Evolutionary conservation across 35 echinoderm and acorn worm species (phyloP), one percentile per base, ranked within the genome.

Genomic region (Patiria miniata): DNA sequence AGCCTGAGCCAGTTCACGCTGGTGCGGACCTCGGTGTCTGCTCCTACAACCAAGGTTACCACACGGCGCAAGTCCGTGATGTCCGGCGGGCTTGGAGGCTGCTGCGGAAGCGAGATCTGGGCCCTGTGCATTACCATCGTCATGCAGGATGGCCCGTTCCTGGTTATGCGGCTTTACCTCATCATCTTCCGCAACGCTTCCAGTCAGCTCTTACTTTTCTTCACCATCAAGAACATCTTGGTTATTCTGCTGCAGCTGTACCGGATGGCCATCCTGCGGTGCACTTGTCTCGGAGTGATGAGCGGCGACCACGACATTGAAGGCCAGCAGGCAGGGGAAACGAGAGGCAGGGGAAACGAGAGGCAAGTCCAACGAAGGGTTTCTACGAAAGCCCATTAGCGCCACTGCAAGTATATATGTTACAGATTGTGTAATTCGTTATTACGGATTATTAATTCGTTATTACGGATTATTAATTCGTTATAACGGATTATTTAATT

Each of bases 1-100:
- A 94, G 93, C 40, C 39, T 94, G 69, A 39, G 89, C 14, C 93
- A 94, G 54, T 94, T 94, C 59, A 94, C 93, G 2, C 61, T 94
- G 23, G 87, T 87, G 7, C 61, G 87, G 58, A 93, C 91, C 5
- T 84, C 84, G 68, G 7, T 65, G 83, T 33, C 40, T 83, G 26
- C 90, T 12, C 78, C 18, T 33, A n/a, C 39, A 81, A n/a, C 15
- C 39, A 81, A 47, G 51, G 42, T 2, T 39, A 78, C 14, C 19
- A 33, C 78, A 90, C 0, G 80, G 91, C 36, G 95, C 93, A 33
- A 79, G 69, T 21, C 30, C 80, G 36, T 65, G 79, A 21, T 84
- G 85, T 59, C 33, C 56, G 19, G 55, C 61, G 36, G 7, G 39
- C n/a, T 39, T 42, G 89, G 87, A 58, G 85, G 65, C 52, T 94